A percentile compares a stretch with the other conserved stretches of the same genome.
Evolutionary conservation across 2,888 invertebrate genomes (phyloP).

Genomic region (Calameuta pallipes): DNA sequence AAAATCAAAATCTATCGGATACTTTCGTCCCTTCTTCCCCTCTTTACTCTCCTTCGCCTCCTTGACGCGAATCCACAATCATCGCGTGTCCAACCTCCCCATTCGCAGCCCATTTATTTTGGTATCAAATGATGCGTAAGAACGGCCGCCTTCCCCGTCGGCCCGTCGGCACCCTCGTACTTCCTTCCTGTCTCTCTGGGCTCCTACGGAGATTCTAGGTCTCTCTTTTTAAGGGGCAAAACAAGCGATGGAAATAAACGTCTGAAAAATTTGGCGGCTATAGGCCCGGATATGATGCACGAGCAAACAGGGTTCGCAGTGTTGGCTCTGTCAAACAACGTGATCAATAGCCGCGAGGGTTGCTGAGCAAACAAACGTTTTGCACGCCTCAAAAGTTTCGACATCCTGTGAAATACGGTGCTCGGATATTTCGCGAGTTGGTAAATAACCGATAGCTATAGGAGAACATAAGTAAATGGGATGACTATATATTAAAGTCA

Average conservation of each 20-base stretch:
- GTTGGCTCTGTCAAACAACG: slow-evolving; percentile 8
- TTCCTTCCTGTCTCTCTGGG: neutral
- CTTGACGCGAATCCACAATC: too few species aligned
- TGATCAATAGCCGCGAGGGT: slow-evolving; percentile 18
- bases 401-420: too few species aligned
- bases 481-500: too few species aligned
- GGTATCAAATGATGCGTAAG: too few species aligned
- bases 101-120: too few species aligned
- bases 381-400: slow-evolving; percentile 8
- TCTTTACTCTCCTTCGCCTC: too few species aligned
- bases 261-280: neutral
- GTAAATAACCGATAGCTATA: too few species aligned
- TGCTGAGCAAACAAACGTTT: slow-evolving; percentile 2
- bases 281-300: neutral
- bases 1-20: too few species aligned
- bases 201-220: neutral
- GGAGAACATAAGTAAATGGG: too few species aligned
- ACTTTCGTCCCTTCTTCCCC: too few species aligned
- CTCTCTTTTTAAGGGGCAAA: neutral
- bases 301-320: neutral
- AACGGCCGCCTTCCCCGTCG: neutral
- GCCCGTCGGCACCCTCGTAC: neutral
- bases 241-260: neutral
- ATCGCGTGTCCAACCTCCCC: too few species aligned
- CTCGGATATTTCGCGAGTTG: too few species aligned